These are phyloP conservation scores for Malthinus seriepunctatus DNA, from an alignment of 2,888 invertebrate genomes.

Conservation along the genomic window DNA sequence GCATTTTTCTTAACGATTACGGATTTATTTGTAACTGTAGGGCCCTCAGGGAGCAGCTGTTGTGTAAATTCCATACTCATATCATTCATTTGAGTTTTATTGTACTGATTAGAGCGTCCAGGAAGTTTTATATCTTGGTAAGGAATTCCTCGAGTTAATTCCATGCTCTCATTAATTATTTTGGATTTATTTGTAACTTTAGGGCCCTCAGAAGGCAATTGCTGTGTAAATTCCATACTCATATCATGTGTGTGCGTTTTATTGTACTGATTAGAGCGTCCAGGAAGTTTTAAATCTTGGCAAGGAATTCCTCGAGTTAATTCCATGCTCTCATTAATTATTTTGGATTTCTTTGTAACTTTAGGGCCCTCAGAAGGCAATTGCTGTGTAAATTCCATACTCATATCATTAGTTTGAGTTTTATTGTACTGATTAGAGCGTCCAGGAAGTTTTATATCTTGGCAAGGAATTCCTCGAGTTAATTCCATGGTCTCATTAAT, in stretches of 20 bases:
- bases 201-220: background rate
- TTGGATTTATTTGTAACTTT: background rate
- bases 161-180: constrained; percentile 2
- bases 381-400: constrained; percentile 4
- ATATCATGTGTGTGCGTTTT: background rate
- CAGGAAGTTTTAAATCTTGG: background rate
- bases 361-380: background rate
- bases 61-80: background rate
- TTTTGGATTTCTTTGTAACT: background rate
- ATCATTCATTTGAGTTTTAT: background rate
- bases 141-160: background rate
- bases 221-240: constrained; percentile 5
- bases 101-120: background rate
- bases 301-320: background rate
- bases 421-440: background rate
- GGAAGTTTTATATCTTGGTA: background rate
- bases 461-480: background rate
- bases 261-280: background rate
- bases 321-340: constrained; percentile 3
- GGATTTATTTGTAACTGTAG: background rate
- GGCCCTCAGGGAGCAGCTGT: background rate
- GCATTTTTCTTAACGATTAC: too few species aligned
- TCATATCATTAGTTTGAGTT: background rate
- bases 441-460: background rate
- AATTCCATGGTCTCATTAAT: constrained; percentile 1